Conservation (phyloP, 2,888 invertebrate species). For the Drosophila percnosoma region DNA sequence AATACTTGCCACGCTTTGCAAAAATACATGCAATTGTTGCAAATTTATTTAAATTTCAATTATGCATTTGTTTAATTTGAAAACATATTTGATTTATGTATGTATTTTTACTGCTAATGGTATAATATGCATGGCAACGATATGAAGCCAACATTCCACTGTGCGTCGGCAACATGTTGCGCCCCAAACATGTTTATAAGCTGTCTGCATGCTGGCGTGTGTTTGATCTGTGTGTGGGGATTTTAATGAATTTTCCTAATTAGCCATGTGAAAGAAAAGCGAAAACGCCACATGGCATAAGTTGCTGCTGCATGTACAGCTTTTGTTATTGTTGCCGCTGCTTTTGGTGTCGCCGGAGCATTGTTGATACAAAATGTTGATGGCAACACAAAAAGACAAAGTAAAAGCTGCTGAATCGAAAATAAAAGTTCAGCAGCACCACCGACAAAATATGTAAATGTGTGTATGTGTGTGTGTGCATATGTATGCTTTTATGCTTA, state of each 20-base stretch:
- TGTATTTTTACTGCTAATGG: neutral
- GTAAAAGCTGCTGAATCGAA: constrained; percentile 63
- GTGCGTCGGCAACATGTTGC: constrained; percentile 57
- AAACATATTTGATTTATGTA: constrained; percentile 1
- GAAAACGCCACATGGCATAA: constrained; percentile 65
- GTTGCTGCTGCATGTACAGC: constrained; percentile 13
- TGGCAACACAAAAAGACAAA: constrained; percentile 45
- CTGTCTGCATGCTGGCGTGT: constrained; percentile 16
- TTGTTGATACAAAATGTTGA: constrained; percentile 60
- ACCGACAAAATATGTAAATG: constrained; percentile 26
- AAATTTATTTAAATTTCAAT: neutral
- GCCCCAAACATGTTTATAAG: constrained; percentile 52
- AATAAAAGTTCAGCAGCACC: constrained; percentile 48
- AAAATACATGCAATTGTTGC: constrained; percentile 4
- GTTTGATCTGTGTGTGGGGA: constrained; percentile 15
- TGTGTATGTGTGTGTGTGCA: neutral
- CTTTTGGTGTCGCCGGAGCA: constrained; percentile 38
- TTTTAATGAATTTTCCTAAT: constrained; percentile 73
- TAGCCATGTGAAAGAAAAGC: constrained; percentile 75
- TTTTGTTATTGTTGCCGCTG: constrained; percentile 9
- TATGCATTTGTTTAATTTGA: constrained; percentile 19
- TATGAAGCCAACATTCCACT: constrained; percentile 15
- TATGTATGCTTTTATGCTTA: neutral
- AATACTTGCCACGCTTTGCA: constrained; percentile 29
- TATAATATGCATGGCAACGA: neutral